Evolutionary conservation across 2,888 invertebrate species (phyloP).

Genomic region (Microplitis deprimator): DNA sequence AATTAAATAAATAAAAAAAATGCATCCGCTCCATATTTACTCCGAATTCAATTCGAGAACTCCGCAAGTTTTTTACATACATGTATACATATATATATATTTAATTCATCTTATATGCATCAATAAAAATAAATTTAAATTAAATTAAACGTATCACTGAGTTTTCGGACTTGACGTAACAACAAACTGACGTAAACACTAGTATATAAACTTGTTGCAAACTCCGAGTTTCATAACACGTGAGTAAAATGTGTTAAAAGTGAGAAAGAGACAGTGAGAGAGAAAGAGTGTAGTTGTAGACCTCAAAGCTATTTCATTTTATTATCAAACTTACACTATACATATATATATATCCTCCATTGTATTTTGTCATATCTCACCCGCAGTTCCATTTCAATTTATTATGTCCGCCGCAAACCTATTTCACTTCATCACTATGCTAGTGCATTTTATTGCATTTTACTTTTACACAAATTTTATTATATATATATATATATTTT

Average conservation of each 20-base stretch:
- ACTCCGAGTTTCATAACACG: not conserved
- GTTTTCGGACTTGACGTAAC: not conserved
- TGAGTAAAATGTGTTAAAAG: not conserved
- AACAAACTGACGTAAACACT: not conserved
- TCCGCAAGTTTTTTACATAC: too few relatives aligned
- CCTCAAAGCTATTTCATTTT: not conserved
- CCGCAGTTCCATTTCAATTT: constrained; percentile 14
- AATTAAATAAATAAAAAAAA: too few relatives aligned
- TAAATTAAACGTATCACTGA: not conserved
- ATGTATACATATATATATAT: too few relatives aligned
- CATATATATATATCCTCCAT: not conserved
- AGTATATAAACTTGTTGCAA: not conserved
- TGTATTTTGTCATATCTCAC: constrained; percentile 18
- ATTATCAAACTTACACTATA: constrained; percentile 1
- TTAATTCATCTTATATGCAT: too few relatives aligned
- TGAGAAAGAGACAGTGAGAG: not conserved
- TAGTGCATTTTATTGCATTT: not conserved
- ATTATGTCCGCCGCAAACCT: constrained; percentile 13
- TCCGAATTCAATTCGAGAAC: too few relatives aligned
- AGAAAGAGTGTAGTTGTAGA: not conserved
- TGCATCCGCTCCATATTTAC: too few relatives aligned
- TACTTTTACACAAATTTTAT: not conserved
- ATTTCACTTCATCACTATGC: constrained; percentile 9
- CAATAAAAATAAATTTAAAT: too few relatives aligned
- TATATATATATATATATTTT: too few relatives aligned